A percentile compares a stretch with the other conserved stretches of the same genome.
These are phyloP conservation scores for Numenius phaeopus DNA, from an alignment of 2,797 vertebrate genomes.

Conservation along the genomic window DNA sequence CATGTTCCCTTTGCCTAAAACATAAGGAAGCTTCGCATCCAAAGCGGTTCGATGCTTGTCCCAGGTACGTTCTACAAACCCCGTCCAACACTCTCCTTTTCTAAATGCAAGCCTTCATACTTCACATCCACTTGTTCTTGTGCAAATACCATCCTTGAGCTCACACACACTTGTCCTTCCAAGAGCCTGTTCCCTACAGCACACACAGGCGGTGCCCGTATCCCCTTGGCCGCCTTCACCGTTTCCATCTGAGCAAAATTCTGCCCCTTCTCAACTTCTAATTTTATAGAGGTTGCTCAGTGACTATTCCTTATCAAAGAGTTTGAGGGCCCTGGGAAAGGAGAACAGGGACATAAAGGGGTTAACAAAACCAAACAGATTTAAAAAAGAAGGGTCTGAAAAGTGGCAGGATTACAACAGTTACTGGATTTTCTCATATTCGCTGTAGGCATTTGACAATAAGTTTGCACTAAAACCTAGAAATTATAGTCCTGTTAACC, in stretches of 20 bases:
- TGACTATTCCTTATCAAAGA: not conserved
- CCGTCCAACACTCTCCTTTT: not conserved
- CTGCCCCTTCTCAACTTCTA: not conserved
- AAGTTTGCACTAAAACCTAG: not conserved
- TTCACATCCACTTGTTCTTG: not conserved
- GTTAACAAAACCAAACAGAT: not conserved
- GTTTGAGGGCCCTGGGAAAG: not conserved
- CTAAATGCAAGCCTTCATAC: not conserved
- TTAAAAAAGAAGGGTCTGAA: not conserved
- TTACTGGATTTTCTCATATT: not conserved
- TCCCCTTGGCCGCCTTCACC: not conserved
- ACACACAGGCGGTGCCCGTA: fast-evolving
- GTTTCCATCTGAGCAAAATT: not conserved
- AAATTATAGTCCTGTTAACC: not conserved
- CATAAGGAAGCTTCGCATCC: fast-evolving
- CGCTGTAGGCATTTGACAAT: not conserved
- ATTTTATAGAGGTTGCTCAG: not conserved
- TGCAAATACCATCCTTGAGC: not conserved
- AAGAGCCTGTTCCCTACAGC: not conserved
- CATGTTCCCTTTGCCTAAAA: not conserved
- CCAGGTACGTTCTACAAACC: not conserved
- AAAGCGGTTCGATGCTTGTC: not conserved
- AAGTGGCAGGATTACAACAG: not conserved
- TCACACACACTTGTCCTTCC: fast-evolving
- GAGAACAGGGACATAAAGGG: fast-evolving